Evolutionary conservation across 2,113 vertebrate genomes (phyloP), one percentile per base, ranked within the genome.

Genomic region (Willisornis vidua): DNA sequence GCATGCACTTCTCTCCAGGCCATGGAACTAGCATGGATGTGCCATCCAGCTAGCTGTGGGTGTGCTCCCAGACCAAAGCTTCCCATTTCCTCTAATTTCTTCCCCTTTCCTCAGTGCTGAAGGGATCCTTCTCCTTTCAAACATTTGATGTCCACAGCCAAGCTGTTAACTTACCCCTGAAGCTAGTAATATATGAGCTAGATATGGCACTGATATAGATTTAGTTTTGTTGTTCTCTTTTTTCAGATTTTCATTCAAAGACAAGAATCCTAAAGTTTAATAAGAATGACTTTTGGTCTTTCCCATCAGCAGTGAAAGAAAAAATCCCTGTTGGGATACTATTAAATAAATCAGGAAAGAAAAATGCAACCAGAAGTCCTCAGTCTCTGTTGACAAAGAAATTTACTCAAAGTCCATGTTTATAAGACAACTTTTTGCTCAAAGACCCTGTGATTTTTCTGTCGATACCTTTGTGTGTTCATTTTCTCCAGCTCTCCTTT

Each of bases 401-500:
- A 54, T 15, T 71, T 93, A n/a, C 3, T 28, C 8, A 74, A 71
- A 54, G 6, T 63, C 29, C 13, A 4, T 49, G 22, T 75, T 94
- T 74, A 14, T 78, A 96, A 81, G 55, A 28, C 55, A 74, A 31
- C n/a, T 17, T 87, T 93, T 95, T 93, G 39, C 51, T 86, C 15
- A 43, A 68, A 74, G 61, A 31, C 39, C 5, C 1, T 49, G 4
- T 75, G 35, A 17, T 86, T 90, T 59, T 91, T 90, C 45, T 62
- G 24, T 73, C 61, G 19, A 59, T 78, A 79, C 9, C 19, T 68
- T 88, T 80, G 4, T 71, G n/a, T 94, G 87, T 85, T 90, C 12
- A 20, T 91, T 96, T 90, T 81, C 33, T 89, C 59, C 43, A 85
- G 85, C 29, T 89, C 15, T 75, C 8, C 19, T 91, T 94, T 96